phyloP scores from a whole-genome alignment of 2,113 vertebrate species.

The Heterocephalus glaber region DNA sequence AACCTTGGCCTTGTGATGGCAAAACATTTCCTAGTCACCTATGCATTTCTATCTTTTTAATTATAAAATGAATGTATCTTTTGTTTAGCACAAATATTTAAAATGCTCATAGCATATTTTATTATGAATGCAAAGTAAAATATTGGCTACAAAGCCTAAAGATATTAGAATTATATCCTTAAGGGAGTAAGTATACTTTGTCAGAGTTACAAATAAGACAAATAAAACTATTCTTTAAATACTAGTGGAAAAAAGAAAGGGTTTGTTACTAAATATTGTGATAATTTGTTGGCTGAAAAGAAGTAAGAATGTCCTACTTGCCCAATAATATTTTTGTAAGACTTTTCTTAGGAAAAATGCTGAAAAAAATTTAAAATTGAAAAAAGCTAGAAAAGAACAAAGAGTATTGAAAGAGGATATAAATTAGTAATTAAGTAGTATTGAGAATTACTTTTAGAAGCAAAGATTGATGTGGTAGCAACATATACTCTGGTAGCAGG shows the following conservation, averaged over 20 bases:
- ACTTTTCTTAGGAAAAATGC: background rate
- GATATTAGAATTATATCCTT: background rate
- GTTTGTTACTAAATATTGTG: background rate
- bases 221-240: background rate
- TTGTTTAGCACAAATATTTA: background rate
- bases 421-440: background rate
- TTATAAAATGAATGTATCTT: constrained; percentile 26
- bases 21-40: background rate
- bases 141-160: background rate
- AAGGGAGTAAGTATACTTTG: background rate
- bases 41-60: background rate
- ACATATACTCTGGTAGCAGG: background rate
- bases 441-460: background rate
- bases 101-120: background rate
- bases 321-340: background rate
- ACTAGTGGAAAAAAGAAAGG: background rate
- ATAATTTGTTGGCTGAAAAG: background rate
- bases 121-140: constrained; percentile 14
- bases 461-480: background rate
- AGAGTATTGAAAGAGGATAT: background rate
- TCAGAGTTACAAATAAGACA: background rate
- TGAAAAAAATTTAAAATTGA: background rate
- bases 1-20: background rate
- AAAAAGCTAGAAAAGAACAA: background rate
- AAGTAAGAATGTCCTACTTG: background rate